These are phyloP conservation scores for Albula goreensis DNA, from an alignment of 2,113 vertebrate genomes.

Conservation along the genomic window DNA sequence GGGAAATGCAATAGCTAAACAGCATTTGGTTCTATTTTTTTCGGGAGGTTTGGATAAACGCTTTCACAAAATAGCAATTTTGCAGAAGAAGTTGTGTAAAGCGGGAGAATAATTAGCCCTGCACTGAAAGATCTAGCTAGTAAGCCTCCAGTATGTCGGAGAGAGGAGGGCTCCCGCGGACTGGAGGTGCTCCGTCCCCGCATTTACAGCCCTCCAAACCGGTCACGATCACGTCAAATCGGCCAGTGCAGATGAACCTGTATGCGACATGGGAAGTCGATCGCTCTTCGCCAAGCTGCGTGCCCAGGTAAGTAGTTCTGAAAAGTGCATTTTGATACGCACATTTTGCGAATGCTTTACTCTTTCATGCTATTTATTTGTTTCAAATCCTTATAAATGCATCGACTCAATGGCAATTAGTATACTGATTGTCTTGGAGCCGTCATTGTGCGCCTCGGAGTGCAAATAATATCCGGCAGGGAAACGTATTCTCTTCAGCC, in stretches of 20 bases:
- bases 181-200: conserved; percentile 48
- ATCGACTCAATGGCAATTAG: background rate
- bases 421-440: background rate
- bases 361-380: background rate
- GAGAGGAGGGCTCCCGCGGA: conserved; percentile 44
- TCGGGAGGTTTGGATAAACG: background rate
- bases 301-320: conserved; percentile 68
- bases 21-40: background rate
- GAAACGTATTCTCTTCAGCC: background rate
- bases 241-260: conserved; percentile 77
- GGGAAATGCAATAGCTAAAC: background rate
- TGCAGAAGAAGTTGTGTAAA: background rate
- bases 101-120: conserved; percentile 4
- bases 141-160: conserved; percentile 43
- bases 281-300: conserved; percentile 74
- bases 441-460: background rate
- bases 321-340: background rate
- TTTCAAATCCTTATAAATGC: background rate
- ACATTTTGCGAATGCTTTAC: background rate
- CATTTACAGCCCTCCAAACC: conserved; percentile 52
- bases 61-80: conserved; percentile 1
- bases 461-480: background rate
- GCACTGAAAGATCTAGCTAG: conserved; percentile 5
- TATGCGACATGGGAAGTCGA: conserved; percentile 79
- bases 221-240: conserved; percentile 53